Evolutionary conservation across 2,888 invertebrate genomes (phyloP), one percentile per base, ranked within the genome.

Genomic region (Thymelicus sylvestris): DNA sequence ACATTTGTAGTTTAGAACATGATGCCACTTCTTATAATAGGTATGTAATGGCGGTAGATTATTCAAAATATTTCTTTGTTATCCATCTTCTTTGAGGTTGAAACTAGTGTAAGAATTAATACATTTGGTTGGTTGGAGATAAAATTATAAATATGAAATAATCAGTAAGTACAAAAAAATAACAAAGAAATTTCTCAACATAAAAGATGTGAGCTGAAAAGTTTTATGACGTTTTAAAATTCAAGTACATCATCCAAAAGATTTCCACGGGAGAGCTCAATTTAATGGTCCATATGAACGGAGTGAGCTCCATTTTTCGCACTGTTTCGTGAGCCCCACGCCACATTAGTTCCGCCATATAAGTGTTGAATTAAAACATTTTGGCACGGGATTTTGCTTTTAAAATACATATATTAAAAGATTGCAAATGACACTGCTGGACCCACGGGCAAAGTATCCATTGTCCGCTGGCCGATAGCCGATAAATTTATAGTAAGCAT

Each of bases 401-500:
- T 83, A 84, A 83, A 85, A 86, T 86, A 85, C 86, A 83, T 71
- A 70, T 72, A 84, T 84, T 81, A 83, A 78, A 88, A 87, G 82
- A 86, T 86, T 83, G 83, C 84, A 79, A 79, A 81, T 77, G 81
- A 78, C 67, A 67, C 50, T 62, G 44, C 76, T 78, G 80, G 79
- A 81, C 81, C 83, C 76, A 80, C 76, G 81, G 82, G 82, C 80
- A 77, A 79, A 76, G 80, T 81, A 79, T 81, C 83, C 86, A 87
- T 89, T 87, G 87, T 88, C 81, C 86, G 79, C 81, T 76, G 83
- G 81, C 82, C 79, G 80, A 81, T 86, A 85, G 85, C 83, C 81
- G 72, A 78, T 77, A 79, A 86, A 89, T 87, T 89, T 87, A 90
- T 89, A 83, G 85, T 81, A 84, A 82, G 79, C 80, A 82, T 81